Base-by-base conservation (phyloP, 2,797 vertebrate species). In the Notolepis coatsorum region DNA sequence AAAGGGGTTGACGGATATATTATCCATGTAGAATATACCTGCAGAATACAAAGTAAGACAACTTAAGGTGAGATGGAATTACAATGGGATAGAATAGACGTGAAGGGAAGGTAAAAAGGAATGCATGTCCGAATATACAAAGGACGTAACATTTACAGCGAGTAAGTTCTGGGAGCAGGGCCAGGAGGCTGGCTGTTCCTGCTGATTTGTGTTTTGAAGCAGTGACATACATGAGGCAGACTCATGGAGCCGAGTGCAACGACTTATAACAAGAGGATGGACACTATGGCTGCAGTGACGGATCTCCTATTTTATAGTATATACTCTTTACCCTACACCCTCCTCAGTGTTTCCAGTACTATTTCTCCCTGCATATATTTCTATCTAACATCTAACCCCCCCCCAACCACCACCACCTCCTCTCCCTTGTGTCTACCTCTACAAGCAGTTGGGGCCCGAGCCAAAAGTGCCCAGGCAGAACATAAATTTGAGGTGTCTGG, bases 121-220 rank as follows among this genome's bases (percentile, higher is more conserved):
- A 51, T 20, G 17, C 17, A 12, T 20, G 23, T 1, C 30, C 60
- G 52, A 42, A 28, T 45, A 23, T 50, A 21, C 30, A 27, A 31
- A 12, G n/a, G 21, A 37, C n/a, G n/a, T 33, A 78, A 20, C 48
- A 23, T 65, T 54, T 47, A n/a, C 53, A 56, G 50, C 52, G n/a
- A 17, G 81, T 7, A 7, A 6, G 45, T 25, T 47, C 45, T 47
- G 42, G 45, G 66, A 49, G 50, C 0, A 3, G 20, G 42, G 65
- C 69, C 71, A 78, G 47, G 45, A n/a, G 61, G 25, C 47, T 45
- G 30, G 20, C 54, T 5, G 52, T 18, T 67, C 71, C 37, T 13
- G 39, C 23, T 50, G 57, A 76, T 78, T 70, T 68, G 20, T 55
- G 33, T 71, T 47, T 9, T 48, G 49, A 10, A 67, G 50, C 43